Base-by-base conservation (phyloP, 2,888 invertebrate genomes). In the Idaea dimidiata region DNA sequence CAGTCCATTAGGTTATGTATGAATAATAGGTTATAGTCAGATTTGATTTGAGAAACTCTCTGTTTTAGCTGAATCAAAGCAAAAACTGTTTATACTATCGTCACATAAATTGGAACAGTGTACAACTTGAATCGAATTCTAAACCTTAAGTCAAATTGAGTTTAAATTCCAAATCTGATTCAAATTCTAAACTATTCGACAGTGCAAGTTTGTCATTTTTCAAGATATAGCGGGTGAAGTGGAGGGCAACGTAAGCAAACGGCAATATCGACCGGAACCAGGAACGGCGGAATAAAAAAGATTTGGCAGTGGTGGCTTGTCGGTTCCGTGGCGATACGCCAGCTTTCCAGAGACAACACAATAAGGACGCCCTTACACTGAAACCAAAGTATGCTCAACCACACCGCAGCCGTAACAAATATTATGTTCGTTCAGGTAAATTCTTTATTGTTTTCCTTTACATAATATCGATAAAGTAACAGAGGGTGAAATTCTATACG, bases 291-390 rank as follows among this genome's bases (percentile, higher is more conserved):
- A 84, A 83, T 80, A 86, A 87, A 88, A 84, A 84, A 83, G 78
- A 82, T 86, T 85, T 82, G 82, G 83, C 80, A 79, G 78, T 71
- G 76, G 74, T 72, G 73, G 76, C 71, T 78, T 77, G 79, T 72
- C 77, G 73, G 71, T 71, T 76, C 76, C 77, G 82, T 86, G 87
- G 89, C 87, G 79, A 80, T 73, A 79, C 84, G 88, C 88, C 89
- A 88, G 83, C 72, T 78, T 79, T 79, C 77, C 76, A 78, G 78
- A 81, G 87, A 86, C 86, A 88, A 87, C 86, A 90, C 87, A 89
- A 89, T 89, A 91, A 88, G 85, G 84, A 84, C 81, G 80, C 74
- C 77, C 79, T 80, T 80, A 83, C 83, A 83, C 84, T 83, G 81
- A 85, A 85, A 86, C 83, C 88, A 87, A 88, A 88, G 83, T 82